Conservation (phyloP, 2,888 invertebrate genomes). For the Mycalesis mineus region DNA sequence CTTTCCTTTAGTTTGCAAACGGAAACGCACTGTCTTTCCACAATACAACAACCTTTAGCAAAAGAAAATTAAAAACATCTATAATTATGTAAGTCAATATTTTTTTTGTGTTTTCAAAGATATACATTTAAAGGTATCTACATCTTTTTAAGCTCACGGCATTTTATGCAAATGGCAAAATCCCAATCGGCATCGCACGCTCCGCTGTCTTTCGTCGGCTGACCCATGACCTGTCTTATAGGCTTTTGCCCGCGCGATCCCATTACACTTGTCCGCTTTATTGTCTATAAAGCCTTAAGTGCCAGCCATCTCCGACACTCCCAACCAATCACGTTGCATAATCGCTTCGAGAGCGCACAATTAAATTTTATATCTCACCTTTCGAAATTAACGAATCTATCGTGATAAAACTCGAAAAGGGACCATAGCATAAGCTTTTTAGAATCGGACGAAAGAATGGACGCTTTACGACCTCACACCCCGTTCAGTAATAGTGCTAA, state of each 20-base stretch:
- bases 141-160: conserved; percentile 10
- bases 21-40: too few species aligned
- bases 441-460: conserved; percentile 51
- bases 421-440: conserved; percentile 35
- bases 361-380: conserved; percentile 32
- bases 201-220: conserved; percentile 36
- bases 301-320: conserved; percentile 48
- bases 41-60: too few species aligned
- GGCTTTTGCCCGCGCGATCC: conserved; percentile 51
- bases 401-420: conserved; percentile 36
- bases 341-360: conserved; percentile 28
- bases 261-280: conserved; percentile 66
- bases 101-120: too few species aligned
- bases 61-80: too few species aligned
- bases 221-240: conserved; percentile 53
- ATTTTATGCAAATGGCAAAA: conserved; percentile 28
- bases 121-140: too few species aligned
- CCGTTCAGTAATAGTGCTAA: conserved; percentile 38
- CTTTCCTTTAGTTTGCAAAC: not conserved
- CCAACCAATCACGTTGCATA: conserved; percentile 30
- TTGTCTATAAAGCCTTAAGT: conserved; percentile 65
- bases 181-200: conserved; percentile 31
- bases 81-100: too few species aligned
- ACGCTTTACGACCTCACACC: conserved; percentile 60
- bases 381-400: conserved; percentile 32